Conservation (phyloP, 2,888 invertebrate genomes). For the Encarsia formosa region DNA sequence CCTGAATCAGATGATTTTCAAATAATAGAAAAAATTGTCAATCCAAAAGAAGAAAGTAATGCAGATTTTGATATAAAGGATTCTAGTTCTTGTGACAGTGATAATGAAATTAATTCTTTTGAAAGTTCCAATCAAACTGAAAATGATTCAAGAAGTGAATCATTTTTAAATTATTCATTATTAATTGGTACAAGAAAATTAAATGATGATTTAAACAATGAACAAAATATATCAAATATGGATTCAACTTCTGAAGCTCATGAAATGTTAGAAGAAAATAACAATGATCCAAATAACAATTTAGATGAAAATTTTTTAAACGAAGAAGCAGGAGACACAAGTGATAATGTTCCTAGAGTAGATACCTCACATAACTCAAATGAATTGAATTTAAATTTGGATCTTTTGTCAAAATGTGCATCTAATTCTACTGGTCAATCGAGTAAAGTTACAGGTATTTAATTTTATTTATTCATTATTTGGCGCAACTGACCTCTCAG, state of each 20-base stretch:
- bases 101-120: slow-evolving; percentile 1
- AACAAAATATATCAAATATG: not conserved
- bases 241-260: slow-evolving; percentile 3
- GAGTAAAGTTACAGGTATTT: too few relatives aligned
- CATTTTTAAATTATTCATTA: too few relatives aligned
- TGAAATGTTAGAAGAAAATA: slow-evolving; percentile 38
- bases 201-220: not conserved
- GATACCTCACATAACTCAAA: too few relatives aligned
- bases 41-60: not conserved
- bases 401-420: too few relatives aligned
- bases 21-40: not conserved
- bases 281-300: slow-evolving; percentile 42
- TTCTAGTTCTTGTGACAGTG: not conserved
- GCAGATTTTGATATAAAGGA: not conserved
- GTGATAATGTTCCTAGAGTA: too few relatives aligned
- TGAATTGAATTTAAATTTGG: too few relatives aligned
- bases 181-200: not conserved
- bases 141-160: too few relatives aligned
- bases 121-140: too few relatives aligned
- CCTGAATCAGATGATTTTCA: slow-evolving; percentile 4
- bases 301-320: slow-evolving; percentile 27
- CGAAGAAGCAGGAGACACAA: not conserved
- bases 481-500: too few relatives aligned
- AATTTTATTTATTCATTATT: too few relatives aligned
- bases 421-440: too few relatives aligned